These are phyloP conservation scores for Clarias platycephalus DNA, from an alignment of 2,797 vertebrate species.

Conservation along the genomic window DNA sequence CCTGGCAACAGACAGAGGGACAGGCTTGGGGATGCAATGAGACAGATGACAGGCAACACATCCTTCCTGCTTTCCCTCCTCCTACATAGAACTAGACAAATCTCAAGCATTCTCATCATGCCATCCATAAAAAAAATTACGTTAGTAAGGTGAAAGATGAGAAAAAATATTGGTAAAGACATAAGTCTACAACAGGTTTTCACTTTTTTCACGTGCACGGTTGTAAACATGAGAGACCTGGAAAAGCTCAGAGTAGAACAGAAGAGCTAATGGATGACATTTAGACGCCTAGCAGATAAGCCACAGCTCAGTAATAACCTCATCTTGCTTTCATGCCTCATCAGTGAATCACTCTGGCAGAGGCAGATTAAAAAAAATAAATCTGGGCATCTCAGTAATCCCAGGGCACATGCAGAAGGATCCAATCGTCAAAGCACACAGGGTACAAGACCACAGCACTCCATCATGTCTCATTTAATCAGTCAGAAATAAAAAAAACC, in stretches of 20 bases:
- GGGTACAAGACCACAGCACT: background rate
- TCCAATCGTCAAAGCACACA: background rate
- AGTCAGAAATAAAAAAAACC: background rate
- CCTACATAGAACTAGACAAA: conserved; percentile 13
- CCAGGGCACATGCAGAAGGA: conserved; percentile 15
- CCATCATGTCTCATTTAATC: background rate
- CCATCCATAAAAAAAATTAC: background rate
- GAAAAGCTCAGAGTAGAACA: background rate
- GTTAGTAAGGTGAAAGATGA: background rate
- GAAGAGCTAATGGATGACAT: conserved; percentile 12
- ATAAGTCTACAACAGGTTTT: conserved; percentile 26
- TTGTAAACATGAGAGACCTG: background rate
- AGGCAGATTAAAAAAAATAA: background rate
- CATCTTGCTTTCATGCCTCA: conserved; percentile 27
- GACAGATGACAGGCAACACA: conserved; percentile 53
- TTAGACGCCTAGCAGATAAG: conserved; percentile 3
- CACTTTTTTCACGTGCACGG: background rate
- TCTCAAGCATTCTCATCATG: background rate
- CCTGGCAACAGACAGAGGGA: conserved; percentile 70
- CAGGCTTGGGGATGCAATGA: conserved; percentile 62
- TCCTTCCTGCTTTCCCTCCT: conserved; percentile 36
- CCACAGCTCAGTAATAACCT: conserved; percentile 9
- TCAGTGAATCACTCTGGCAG: conserved; percentile 11
- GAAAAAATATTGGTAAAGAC: background rate
- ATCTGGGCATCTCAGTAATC: conserved; percentile 1